Conservation (phyloP, 2,888 invertebrate genomes). For the Andrena flavipes region DNA sequence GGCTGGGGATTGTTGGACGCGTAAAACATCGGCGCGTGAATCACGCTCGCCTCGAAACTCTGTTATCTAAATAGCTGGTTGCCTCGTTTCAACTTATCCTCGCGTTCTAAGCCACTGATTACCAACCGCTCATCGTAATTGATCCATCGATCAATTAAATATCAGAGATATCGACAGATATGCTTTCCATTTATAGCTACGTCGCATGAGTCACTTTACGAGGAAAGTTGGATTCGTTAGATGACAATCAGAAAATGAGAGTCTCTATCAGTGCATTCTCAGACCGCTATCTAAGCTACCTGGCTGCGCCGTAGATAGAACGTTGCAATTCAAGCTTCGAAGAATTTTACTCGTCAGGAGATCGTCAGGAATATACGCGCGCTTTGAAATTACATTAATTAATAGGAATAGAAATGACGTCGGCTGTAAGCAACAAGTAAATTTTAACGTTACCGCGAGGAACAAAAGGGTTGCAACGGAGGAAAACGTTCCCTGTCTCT, state of each 20-base stretch:
- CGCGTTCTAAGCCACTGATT: not conserved
- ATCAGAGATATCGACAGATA: not conserved
- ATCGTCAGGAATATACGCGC: not conserved
- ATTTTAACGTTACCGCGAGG: constrained; percentile 17
- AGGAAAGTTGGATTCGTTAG: not conserved
- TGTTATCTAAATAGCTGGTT: no score
- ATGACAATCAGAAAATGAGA: not conserved
- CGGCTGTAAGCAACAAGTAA: constrained; percentile 49
- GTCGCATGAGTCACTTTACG: not conserved
- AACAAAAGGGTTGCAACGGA: constrained; percentile 14
- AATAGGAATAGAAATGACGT: not conserved
- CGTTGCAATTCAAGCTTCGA: not conserved
- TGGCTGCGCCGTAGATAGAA: not conserved
- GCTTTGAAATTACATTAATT: constrained; percentile 12
- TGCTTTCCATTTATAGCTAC: not conserved
- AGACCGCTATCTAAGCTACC: no score
- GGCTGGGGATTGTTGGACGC: not conserved
- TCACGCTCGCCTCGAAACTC: no score
- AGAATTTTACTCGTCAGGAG: not conserved
- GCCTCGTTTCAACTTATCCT: no score
- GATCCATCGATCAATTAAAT: not conserved
- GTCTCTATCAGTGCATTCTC: no score
- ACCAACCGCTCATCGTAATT: not conserved
- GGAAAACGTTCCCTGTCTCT: constrained; percentile 21
- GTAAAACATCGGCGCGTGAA: no score